A percentile compares a stretch with the other conserved stretches of the same genome.
Conservation (phyloP, 2,113 vertebrate genomes). For the Eublepharis macularius region DNA sequence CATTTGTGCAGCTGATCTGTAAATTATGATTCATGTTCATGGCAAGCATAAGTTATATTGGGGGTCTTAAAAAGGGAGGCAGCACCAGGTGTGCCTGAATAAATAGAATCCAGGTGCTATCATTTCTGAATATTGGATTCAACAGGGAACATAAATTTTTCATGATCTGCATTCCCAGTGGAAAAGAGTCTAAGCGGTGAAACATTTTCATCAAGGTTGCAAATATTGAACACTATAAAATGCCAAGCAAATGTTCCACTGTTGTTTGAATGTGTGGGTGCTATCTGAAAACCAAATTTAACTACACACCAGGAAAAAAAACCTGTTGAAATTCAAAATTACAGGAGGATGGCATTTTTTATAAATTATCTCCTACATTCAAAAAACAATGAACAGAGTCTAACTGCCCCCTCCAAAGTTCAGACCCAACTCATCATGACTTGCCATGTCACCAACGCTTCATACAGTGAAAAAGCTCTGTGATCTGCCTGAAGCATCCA, state of each 20-base stretch:
- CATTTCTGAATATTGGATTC: conserved; percentile 46
- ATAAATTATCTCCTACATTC: not conserved
- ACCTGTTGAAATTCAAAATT: not conserved
- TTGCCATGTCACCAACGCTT: not conserved
- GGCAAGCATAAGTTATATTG: conserved; percentile 7
- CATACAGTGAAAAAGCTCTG: not conserved
- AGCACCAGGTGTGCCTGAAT: conserved; percentile 46
- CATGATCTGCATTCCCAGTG: conserved; percentile 45
- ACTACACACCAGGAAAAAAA: conserved; percentile 10
- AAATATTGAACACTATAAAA: conserved; percentile 63
- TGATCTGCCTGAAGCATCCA: not conserved
- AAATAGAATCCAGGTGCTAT: conserved; percentile 56
- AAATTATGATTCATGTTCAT: conserved; percentile 43
- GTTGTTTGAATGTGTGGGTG: conserved; percentile 54
- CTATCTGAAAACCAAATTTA: conserved; percentile 53
- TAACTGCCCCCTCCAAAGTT: not conserved
- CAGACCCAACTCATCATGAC: not conserved
- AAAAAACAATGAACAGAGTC: not conserved
- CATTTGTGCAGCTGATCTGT: not conserved
- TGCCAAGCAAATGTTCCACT: conserved; percentile 51
- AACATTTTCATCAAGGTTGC: conserved; percentile 60
- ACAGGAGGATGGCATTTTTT: too few species aligned
- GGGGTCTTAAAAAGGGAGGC: conserved; percentile 34
- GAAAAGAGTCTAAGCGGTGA: conserved; percentile 37
- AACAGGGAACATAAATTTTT: conserved; percentile 59